Percentiles rank a stretch among this genome's conserved stretches.
These are phyloP conservation scores for Balaeniceps rex DNA, from an alignment of 2,113 vertebrate genomes.

Conservation along the genomic window DNA sequence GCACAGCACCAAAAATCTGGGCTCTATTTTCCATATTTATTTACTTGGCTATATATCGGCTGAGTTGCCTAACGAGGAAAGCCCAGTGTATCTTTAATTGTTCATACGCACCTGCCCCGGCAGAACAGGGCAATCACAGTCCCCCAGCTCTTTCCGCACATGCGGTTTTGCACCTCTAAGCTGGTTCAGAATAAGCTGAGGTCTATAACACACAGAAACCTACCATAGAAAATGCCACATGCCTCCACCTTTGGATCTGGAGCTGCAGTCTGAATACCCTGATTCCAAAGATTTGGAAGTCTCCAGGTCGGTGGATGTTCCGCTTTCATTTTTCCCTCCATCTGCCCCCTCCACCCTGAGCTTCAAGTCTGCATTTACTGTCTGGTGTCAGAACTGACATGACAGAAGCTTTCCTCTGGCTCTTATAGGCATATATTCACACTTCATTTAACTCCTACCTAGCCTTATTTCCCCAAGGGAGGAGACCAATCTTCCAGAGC, in stretches of 20 bases:
- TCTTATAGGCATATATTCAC: neutral
- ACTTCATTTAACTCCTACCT: neutral
- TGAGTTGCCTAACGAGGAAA: neutral
- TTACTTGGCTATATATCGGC: neutral
- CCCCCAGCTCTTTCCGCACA: neutral
- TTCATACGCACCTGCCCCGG: neutral
- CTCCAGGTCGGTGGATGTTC: neutral
- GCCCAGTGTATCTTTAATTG: neutral
- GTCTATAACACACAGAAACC: neutral
- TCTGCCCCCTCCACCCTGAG: neutral
- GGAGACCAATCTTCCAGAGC: accelerated
- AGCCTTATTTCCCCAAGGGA: neutral
- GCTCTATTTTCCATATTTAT: neutral
- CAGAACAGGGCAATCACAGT: neutral
- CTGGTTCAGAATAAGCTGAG: neutral
- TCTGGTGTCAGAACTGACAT: neutral
- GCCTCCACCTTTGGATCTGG: neutral
- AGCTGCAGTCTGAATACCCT: neutral
- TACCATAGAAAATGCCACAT: accelerated
- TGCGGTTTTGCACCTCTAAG: accelerated
- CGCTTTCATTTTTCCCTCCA: accelerated
- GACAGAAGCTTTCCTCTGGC: neutral
- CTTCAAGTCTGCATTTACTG: neutral
- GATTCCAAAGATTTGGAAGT: neutral
- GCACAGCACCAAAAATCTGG: neutral